Evolutionary conservation across 2,888 invertebrate species (phyloP), one percentile per base, ranked within the genome.

Genomic region (Orthonevra nobilis): DNA sequence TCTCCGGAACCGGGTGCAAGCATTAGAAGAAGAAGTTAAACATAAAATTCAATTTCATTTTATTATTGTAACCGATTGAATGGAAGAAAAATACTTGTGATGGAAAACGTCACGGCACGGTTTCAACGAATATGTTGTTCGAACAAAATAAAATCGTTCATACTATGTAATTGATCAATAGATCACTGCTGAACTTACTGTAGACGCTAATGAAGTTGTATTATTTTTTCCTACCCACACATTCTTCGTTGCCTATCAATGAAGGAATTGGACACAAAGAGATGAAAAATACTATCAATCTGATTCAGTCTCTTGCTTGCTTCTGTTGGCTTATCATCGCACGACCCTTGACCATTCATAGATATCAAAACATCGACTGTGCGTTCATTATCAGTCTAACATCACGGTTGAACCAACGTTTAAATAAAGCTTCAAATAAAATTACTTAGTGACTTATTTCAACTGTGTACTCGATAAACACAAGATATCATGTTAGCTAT

Each of bases 341-440:
- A 23, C 48, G 73, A 79, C 79, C 79, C 79, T 68, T 79, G 79
- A 73, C 54, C 72, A 58, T 34, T 72, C 52, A 46, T 60, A 60
- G 38, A 77, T 66, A 42, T 54, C 23, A 38, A 42, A 61, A 50
- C 32, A 48, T 30, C 28, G 61, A 26, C 19, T 32, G 12, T 36
- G 38, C 15, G 32, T 66, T 73, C 36, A 61, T 79, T 79, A 79
- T 79, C 79, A 79, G 73, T 61, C 48, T 73, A 61, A 34, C 50
- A 14, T 30, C 60, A 17, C 56, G 26, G 30, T 9, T 46, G 32
- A 34, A 40, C 34, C 28, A 20, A 4, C 34, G 9, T 36, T 64
- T 34, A 50, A 28, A 28, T 26, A 19, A 30, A 64, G 34, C 20
- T 40, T 9, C 12, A 30, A 19, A 5, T 14, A 26, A 2, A 5